Evolutionary conservation across 2,113 vertebrate genomes (phyloP).

Genomic region (Syrmaticus mikado): DNA sequence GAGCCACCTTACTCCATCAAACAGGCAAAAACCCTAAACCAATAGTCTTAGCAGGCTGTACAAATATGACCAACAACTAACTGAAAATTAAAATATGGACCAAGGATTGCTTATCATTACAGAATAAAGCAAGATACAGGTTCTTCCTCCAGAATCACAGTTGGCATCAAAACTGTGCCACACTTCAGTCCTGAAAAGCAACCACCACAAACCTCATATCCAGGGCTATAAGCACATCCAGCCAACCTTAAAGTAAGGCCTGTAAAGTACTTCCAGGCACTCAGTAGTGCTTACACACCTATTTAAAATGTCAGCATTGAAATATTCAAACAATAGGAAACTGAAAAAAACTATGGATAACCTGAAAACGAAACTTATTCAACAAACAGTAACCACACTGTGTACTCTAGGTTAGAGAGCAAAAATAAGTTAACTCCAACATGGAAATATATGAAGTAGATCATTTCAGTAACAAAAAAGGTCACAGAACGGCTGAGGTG

Average conservation of each 20-base stretch:
- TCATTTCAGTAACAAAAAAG: neutral
- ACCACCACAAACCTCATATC: neutral
- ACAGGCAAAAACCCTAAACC: neutral
- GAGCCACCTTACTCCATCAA: neutral
- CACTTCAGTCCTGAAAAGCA: neutral
- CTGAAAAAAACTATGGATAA: neutral
- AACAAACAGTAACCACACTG: neutral
- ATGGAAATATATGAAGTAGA: neutral
- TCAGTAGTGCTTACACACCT: neutral
- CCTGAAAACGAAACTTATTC: neutral
- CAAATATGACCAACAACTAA: neutral
- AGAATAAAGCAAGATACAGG: neutral
- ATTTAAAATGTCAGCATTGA: neutral
- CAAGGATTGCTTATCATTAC: fast-evolving
- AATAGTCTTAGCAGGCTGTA: neutral
- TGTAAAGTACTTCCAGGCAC: neutral
- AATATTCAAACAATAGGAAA: neutral
- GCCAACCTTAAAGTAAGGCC: neutral
- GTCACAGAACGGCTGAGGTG: neutral
- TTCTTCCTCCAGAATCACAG: neutral
- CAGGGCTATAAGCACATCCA: neutral
- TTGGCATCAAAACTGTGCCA: neutral
- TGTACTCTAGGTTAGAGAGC: neutral
- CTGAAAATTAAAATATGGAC: neutral
- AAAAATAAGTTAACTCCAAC: neutral